These are phyloP conservation scores for Vulpes vulpes DNA, from an alignment of 2,113 vertebrate species.

Conservation along the genomic window DNA sequence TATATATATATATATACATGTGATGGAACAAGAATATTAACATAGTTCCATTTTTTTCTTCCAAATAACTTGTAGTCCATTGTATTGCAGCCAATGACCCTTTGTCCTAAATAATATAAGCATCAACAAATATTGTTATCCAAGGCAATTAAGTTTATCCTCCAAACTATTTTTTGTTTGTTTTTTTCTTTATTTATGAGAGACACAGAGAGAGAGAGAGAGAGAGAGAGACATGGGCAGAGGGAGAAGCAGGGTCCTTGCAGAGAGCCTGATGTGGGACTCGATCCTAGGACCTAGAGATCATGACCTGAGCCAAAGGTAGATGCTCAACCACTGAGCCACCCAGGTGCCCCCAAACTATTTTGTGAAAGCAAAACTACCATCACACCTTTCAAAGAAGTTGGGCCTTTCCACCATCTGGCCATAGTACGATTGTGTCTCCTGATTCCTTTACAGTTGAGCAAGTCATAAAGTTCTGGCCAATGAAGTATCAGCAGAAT, in stretches of 20 bases:
- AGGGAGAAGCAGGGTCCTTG: no score
- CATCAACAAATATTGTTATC: not conserved
- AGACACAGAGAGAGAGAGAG: no score
- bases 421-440: not conserved
- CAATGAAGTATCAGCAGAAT: not conserved
- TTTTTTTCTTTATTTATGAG: no score
- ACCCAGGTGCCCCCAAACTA: not conserved
- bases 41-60: not conserved
- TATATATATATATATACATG: not conserved
- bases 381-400: not conserved
- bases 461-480: not conserved
- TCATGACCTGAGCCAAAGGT: no score
- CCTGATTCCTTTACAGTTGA: not conserved
- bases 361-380: not conserved
- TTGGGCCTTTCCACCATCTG: not conserved
- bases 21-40: not conserved
- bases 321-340: no score
- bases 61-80: not conserved
- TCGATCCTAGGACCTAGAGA: no score
- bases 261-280: no score
- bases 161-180: not conserved
- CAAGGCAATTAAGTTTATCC: not conserved
- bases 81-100: not conserved
- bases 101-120: not conserved
- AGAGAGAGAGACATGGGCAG: no score